A percentile compares a stretch with the other conserved stretches of the same genome.
Conservation (phyloP, 1,140 invertebrate genomes). For the Penaeus indicus region DNA sequence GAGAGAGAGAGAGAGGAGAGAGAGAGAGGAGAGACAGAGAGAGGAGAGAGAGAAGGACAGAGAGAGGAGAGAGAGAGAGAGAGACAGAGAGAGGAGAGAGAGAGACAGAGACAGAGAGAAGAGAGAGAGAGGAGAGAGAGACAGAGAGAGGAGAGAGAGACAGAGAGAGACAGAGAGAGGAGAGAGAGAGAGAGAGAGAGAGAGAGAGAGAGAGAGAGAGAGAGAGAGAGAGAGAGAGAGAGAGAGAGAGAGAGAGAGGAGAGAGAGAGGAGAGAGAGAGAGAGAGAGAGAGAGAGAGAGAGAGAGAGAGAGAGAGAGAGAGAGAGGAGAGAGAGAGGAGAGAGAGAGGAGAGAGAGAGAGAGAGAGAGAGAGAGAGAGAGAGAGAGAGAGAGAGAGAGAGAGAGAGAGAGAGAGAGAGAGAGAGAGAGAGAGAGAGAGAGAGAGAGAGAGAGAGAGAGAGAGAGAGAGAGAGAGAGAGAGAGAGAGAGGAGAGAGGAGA, state of each 20-base stretch:
- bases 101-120: too few species aligned
- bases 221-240: neutral
- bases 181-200: neutral
- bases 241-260: too few species aligned
- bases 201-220: slow-evolving; percentile 7
- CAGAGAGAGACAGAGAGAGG: neutral
- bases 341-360: too few species aligned
- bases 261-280: too few species aligned
- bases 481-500: slow-evolving; percentile 7
- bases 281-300: too few species aligned
- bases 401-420: neutral
- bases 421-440: slow-evolving; percentile 38
- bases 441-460: slow-evolving; percentile 37
- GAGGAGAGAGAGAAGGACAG: too few species aligned
- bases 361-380: neutral
- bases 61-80: too few species aligned
- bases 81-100: too few species aligned
- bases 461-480: neutral
- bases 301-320: too few species aligned
- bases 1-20: too few species aligned
- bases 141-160: too few species aligned
- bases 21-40: too few species aligned
- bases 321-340: neutral
- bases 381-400: neutral
- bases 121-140: neutral